Percentiles rank a stretch among this genome's conserved stretches.
Evolutionary conservation across 2,113 vertebrate species (phyloP).

Genomic region (Garra rufa): DNA sequence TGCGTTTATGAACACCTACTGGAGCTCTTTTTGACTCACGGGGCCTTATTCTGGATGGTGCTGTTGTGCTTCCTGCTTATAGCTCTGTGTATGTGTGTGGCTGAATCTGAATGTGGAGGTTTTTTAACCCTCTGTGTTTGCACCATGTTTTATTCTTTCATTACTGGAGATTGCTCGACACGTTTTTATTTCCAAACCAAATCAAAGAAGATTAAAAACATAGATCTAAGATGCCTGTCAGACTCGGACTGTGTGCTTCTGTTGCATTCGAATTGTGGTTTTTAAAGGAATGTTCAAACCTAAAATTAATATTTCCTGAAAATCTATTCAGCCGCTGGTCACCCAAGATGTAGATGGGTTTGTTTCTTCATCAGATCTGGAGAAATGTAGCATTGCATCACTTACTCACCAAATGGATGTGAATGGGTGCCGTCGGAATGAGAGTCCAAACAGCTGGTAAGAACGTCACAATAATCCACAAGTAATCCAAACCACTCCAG

Average conservation of each 20-base stretch:
- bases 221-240: not conserved
- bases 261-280: not conserved
- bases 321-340: too few relatives aligned
- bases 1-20: not conserved
- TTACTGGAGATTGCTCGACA: conserved; percentile 22
- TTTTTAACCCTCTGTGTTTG: conserved; percentile 24
- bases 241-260: not conserved
- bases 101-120: conserved; percentile 22
- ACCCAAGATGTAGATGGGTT: too few relatives aligned
- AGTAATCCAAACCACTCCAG: too few relatives aligned
- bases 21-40: conserved; percentile 11
- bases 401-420: too few relatives aligned
- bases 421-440: not conserved
- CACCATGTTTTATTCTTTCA: conserved; percentile 2
- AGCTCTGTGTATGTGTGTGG: conserved; percentile 12
- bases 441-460: not conserved
- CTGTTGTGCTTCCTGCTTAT: conserved; percentile 36
- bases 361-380: too few relatives aligned
- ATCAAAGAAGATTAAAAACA: conserved; percentile 39
- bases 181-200: conserved; percentile 40
- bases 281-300: not conserved
- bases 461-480: too few relatives aligned
- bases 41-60: conserved; percentile 52
- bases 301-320: too few relatives aligned
- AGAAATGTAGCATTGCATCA: not conserved